Percentiles rank a stretch among this genome's conserved stretches.
Conservation (phyloP, 2,113 vertebrate genomes). For the Gopherus evgoodei region DNA sequence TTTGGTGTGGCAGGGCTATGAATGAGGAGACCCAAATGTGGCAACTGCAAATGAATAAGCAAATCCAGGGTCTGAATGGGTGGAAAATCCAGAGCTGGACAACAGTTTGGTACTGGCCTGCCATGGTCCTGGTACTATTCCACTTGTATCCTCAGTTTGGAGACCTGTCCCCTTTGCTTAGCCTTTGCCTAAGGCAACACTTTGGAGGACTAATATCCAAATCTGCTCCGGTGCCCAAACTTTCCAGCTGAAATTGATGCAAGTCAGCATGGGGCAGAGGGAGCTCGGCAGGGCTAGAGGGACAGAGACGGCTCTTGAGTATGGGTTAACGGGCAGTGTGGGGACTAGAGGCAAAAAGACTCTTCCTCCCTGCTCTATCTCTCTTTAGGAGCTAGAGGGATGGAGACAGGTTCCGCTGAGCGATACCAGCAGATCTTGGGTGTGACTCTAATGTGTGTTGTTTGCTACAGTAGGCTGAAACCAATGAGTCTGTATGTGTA, state of each 20-base stretch:
- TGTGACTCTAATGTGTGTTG: not conserved
- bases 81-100: not conserved
- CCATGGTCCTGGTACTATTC: not conserved
- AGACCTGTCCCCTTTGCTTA: not conserved
- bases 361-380: not conserved
- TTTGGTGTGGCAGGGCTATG: not conserved
- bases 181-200: not conserved
- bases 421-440: not conserved
- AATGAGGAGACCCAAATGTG: not conserved
- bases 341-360: not conserved
- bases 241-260: not conserved
- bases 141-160: not conserved
- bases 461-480: not conserved
- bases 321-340: not conserved
- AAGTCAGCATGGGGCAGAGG: not conserved
- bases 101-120: not conserved
- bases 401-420: not conserved
- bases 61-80: not conserved
- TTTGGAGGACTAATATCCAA: not conserved
- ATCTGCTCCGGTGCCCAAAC: not conserved
- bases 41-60: not conserved
- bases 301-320: not conserved
- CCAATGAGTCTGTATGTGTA: not conserved
- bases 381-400: not conserved
- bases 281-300: not conserved